Percentiles rank a stretch among this genome's conserved stretches.
Conservation (phyloP, 2,797 vertebrate genomes). For the Notolepis coatsorum region DNA sequence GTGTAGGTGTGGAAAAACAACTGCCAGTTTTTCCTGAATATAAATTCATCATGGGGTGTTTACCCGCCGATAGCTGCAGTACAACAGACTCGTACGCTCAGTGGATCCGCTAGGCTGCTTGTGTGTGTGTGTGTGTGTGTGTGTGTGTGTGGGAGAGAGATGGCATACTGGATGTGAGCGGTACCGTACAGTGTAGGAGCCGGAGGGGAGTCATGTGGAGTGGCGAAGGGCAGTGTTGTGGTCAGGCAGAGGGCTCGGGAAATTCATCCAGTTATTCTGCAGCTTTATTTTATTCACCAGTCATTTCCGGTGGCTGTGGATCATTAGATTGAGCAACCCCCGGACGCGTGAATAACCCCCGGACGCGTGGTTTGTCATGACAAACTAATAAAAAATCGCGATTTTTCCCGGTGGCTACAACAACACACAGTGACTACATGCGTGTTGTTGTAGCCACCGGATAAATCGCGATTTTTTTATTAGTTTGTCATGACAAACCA, state of each 20-base stretch:
- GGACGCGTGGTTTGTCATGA: too few relatives aligned
- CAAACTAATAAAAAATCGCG: too few relatives aligned
- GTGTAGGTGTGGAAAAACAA: constrained; percentile 60
- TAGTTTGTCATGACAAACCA: too few relatives aligned
- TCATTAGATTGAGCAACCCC: constrained; percentile 29
- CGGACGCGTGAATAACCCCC: too few relatives aligned
- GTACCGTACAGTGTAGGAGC: constrained; percentile 28
- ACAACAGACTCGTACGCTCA: constrained; percentile 28
- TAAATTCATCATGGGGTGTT: constrained; percentile 50
- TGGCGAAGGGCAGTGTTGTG: constrained; percentile 33
- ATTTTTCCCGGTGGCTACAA: too few relatives aligned
- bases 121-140: constrained; percentile 15
- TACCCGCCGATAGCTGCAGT: constrained; percentile 20
- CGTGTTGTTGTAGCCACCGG: too few relatives aligned
- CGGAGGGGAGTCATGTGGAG: constrained; percentile 25
- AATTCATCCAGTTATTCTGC: constrained; percentile 36
- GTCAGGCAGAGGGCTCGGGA: constrained; percentile 48
- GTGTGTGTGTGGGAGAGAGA: constrained; percentile 24
- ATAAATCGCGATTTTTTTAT: too few relatives aligned
- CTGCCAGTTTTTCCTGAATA: constrained; percentile 45
- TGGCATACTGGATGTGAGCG: constrained; percentile 11
- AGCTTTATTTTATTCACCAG: constrained; percentile 43
- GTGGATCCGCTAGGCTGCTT: constrained; percentile 31
- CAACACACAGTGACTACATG: too few relatives aligned
- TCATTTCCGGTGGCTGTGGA: constrained; percentile 41